Percentiles rank a stretch among this genome's conserved stretches.
phyloP scores from a whole-genome alignment of 2,113 vertebrate species.

The Barnardius zonarius region DNA sequence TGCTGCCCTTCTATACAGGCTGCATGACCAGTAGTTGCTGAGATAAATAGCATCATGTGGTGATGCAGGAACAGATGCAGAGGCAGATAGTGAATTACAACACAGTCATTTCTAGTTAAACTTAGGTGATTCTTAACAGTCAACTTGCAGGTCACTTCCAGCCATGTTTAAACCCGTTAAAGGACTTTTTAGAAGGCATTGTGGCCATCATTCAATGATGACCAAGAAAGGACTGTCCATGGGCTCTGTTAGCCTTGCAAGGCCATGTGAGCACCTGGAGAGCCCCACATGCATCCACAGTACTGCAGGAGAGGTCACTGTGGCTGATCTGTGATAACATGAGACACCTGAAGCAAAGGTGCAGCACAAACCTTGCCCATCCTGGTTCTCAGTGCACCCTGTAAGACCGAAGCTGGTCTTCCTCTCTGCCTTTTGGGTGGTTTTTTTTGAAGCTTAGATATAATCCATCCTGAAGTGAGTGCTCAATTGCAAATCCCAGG shows the following conservation, averaged over 20 bases:
- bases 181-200: neutral
- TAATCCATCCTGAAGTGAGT: neutral
- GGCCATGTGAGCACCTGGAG: neutral
- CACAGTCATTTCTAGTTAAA: neutral
- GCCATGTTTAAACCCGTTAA: neutral
- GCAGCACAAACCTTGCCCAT: neutral
- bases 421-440: neutral
- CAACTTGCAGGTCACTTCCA: neutral
- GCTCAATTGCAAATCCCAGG: neutral
- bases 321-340: neutral
- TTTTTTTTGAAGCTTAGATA: neutral
- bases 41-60: neutral
- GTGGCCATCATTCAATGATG: neutral
- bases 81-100: neutral
- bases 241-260: neutral
- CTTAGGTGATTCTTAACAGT: neutral
- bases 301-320: neutral
- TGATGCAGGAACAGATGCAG: neutral
- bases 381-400: neutral
- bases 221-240: neutral
- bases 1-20: neutral
- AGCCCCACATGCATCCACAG: neutral
- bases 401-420: neutral
- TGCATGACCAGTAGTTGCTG: neutral
- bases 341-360: neutral